phyloP scores from a whole-genome alignment of 1,140 invertebrate genomes.

The Drosophila simulans region DNA sequence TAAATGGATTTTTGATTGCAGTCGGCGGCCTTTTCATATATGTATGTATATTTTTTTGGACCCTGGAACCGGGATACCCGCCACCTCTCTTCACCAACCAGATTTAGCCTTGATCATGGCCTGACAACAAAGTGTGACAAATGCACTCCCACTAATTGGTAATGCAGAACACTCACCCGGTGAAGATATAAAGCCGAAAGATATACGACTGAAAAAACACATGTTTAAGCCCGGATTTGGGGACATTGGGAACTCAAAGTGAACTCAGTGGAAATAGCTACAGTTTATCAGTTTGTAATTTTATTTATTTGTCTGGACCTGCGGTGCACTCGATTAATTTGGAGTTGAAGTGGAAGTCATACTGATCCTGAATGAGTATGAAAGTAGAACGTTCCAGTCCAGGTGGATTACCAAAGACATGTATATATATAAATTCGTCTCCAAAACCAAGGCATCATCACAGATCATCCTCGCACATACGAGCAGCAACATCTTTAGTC shows the following conservation, averaged over 20 bases:
- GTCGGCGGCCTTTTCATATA: slow-evolving; percentile 42
- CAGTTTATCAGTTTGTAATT: too few species aligned
- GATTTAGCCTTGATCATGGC: slow-evolving; percentile 56
- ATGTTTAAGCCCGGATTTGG: background rate
- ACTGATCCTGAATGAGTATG: too few species aligned
- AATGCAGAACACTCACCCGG: slow-evolving; percentile 5
- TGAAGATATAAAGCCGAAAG: background rate
- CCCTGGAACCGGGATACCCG: too few species aligned
- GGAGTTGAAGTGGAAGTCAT: too few species aligned
- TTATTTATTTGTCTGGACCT: background rate
- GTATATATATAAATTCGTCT: too few species aligned
- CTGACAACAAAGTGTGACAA: slow-evolving; percentile 49
- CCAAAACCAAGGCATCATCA: too few species aligned
- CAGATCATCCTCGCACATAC: too few species aligned
- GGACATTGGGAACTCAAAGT: background rate
- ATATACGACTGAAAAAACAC: background rate
- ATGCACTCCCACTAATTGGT: slow-evolving; percentile 5
- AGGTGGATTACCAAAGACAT: too few species aligned
- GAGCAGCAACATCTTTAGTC: too few species aligned
- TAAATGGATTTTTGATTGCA: slow-evolving; percentile 78
- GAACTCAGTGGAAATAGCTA: too few species aligned
- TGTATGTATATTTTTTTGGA: background rate
- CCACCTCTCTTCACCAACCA: background rate
- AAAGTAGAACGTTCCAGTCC: too few species aligned
- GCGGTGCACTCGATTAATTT: background rate